Percentiles rank a stretch among this genome's conserved stretches.
Evolutionary conservation across 2,797 vertebrate species (phyloP).

Genomic region (Pseudochromis fuscus): DNA sequence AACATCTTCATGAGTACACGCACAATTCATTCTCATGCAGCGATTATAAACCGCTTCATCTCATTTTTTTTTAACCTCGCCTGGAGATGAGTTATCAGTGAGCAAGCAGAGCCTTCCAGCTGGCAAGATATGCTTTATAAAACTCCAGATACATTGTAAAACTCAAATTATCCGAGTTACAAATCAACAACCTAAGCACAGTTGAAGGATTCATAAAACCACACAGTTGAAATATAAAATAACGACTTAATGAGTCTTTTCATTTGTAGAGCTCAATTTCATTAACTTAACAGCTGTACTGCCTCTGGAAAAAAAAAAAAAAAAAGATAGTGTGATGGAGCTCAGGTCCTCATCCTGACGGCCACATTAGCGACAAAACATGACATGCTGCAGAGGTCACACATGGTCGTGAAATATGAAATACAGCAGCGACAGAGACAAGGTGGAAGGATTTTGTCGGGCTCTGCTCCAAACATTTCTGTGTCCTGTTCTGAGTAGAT

Average conservation of each 20-base stretch:
- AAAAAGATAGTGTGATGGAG: conserved; percentile 1
- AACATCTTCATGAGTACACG: not conserved
- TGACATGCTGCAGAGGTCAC: not conserved
- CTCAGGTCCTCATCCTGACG: not conserved
- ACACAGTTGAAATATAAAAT: not conserved
- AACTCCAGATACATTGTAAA: not conserved
- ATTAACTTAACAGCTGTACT: conserved; percentile 13
- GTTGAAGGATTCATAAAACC: conserved; percentile 8
- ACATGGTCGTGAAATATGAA: conserved; percentile 6
- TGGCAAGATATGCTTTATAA: not conserved
- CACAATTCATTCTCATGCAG: too few relatives aligned
- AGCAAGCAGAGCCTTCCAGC: not conserved
- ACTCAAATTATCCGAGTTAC: not conserved
- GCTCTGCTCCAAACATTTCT: not conserved
- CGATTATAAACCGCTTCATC: not conserved
- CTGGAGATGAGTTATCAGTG: conserved; percentile 5
- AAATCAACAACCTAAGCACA: conserved; percentile 7
- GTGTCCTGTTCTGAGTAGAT: not conserved
- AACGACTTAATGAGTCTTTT: not conserved
- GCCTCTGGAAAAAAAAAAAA: too few relatives aligned
- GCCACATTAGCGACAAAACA: conserved; percentile 1
- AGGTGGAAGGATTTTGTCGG: not conserved
- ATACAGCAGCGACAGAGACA: not conserved
- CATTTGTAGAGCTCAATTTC: conserved; percentile 5
- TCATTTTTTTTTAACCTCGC: not conserved